phyloP scores from a whole-genome alignment of 2,888 invertebrate genomes.

The Drosophila fungiperda region DNA sequence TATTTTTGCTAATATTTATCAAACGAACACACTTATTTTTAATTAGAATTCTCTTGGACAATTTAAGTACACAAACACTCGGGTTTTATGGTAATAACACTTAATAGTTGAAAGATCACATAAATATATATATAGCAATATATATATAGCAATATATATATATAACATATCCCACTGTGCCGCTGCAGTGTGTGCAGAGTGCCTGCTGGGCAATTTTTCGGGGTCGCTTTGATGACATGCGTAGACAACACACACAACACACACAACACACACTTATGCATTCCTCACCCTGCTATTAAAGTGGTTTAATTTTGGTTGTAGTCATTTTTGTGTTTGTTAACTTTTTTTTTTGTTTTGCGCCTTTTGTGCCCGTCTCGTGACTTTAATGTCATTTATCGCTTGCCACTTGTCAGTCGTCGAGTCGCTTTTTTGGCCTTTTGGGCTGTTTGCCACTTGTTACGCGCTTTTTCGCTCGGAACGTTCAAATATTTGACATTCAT shows the following conservation, averaged over 20 bases:
- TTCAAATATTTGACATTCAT: slow-evolving; percentile 72
- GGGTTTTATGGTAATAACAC: not conserved
- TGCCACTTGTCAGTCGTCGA: slow-evolving; percentile 38
- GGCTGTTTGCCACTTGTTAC: slow-evolving; percentile 57
- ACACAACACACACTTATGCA: slow-evolving; percentile 3
- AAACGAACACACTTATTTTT: not conserved
- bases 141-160: not conserved
- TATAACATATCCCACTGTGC: slow-evolving; percentile 9
- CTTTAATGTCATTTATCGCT: slow-evolving; percentile 49
- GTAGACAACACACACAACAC: slow-evolving; percentile 16
- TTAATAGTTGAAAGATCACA: not conserved
- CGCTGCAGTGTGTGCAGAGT: slow-evolving; percentile 15
- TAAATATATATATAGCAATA: not conserved
- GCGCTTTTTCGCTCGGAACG: slow-evolving; percentile 44
- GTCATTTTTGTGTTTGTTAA: slow-evolving; percentile 9
- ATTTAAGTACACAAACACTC: not conserved
- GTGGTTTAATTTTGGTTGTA: slow-evolving; percentile 16
- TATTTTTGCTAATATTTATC: not conserved
- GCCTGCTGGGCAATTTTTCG: slow-evolving; percentile 37
- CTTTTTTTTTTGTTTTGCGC: slow-evolving; percentile 24
- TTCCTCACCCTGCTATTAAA: slow-evolving; percentile 7
- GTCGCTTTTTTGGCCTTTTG: slow-evolving; percentile 34
- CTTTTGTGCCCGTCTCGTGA: slow-evolving; percentile 30
- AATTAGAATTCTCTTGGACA: not conserved
- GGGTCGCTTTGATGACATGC: slow-evolving; percentile 36